phyloP scores from a whole-genome alignment of 2,113 vertebrate species.

The Alces alces region DNA sequence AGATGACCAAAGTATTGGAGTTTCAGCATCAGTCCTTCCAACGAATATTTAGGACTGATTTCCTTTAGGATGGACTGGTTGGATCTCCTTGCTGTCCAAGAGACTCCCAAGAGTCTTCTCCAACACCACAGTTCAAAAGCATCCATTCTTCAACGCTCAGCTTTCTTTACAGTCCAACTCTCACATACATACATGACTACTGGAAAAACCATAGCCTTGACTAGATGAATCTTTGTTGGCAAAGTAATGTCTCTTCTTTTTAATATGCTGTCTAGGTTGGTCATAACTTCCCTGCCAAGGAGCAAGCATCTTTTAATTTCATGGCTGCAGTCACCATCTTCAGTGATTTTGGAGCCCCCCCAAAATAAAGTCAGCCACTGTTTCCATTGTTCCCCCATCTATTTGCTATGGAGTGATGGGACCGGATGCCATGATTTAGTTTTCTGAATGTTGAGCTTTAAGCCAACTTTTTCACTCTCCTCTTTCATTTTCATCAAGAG shows the following conservation, averaged over 20 bases:
- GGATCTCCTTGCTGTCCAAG: neutral
- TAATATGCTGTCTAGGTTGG: neutral
- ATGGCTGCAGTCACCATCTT: neutral
- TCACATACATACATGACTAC: neutral
- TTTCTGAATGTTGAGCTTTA: neutral
- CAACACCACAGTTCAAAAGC: neutral
- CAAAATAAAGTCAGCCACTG: neutral
- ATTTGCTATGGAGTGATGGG: neutral
- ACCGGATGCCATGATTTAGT: neutral
- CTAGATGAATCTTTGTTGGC: neutral
- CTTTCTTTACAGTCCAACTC: neutral
- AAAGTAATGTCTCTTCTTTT: neutral
- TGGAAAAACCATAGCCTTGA: neutral
- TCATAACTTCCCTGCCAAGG: neutral
- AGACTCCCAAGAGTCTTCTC: neutral
- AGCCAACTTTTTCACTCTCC: neutral
- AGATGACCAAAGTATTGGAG: neutral
- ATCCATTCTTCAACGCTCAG: rapidly evolving
- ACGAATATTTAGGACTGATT: neutral
- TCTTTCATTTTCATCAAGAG: neutral
- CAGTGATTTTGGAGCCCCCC: neutral
- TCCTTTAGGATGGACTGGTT: neutral
- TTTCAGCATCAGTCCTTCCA: neutral
- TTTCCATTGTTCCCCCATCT: neutral
- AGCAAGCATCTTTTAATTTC: neutral